phyloP scores from a whole-genome alignment of 2,888 invertebrate species.

The Beris morrisii region DNA sequence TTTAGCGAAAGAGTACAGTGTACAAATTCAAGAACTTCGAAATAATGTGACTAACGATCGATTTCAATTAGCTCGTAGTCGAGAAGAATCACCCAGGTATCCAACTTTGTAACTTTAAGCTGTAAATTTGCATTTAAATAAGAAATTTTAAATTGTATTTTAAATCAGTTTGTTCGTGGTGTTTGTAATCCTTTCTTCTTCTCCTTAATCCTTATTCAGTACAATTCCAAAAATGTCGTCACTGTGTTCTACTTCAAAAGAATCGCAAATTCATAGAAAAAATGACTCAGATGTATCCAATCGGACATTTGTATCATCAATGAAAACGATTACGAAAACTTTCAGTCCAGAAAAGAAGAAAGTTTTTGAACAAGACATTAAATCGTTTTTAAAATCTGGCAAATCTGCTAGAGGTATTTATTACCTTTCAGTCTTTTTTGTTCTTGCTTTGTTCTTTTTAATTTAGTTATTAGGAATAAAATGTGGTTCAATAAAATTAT shows the following conservation, averaged over 20 bases:
- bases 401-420: conserved; percentile 5
- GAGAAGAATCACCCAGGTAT: conserved; percentile 36
- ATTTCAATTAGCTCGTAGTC: conserved; percentile 46
- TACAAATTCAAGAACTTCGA: conserved; percentile 51
- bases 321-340: conserved; percentile 16
- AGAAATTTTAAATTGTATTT: no score
- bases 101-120: conserved; percentile 31
- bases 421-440: neutral
- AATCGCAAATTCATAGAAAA: neutral
- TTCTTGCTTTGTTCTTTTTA: conserved; percentile 1
- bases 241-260: neutral
- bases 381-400: conserved; percentile 20
- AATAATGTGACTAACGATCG: conserved; percentile 52
- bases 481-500: neutral
- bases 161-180: no score
- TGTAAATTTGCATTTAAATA: no score
- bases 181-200: no score
- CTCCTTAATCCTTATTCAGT: neutral
- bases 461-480: no score
- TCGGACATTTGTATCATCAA: neutral
- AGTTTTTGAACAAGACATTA: conserved; percentile 21
- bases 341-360: conserved; percentile 15
- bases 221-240: neutral
- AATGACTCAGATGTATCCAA: neutral
- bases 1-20: conserved; percentile 48